phyloP scores from a whole-genome alignment of 1,140 invertebrate genomes.

The Zaprionus ornatus region DNA sequence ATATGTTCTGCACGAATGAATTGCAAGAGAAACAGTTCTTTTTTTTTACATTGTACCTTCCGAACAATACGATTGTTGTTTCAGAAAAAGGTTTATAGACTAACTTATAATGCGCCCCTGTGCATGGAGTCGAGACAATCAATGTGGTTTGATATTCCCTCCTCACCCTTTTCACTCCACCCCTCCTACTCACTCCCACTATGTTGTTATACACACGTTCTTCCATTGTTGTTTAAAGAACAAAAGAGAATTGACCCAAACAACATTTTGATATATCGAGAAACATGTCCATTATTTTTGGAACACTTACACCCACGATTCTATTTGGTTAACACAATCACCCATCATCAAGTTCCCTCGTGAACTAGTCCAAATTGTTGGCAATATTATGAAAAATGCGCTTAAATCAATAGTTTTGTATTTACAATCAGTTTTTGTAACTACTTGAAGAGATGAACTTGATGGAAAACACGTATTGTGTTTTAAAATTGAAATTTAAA shows the following conservation, averaged over 20 bases:
- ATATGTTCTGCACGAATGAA: constrained; percentile 7
- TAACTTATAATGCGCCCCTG: constrained; percentile 29
- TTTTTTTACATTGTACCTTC: constrained; percentile 49
- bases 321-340: not conserved
- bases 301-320: not conserved
- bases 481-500: constrained; percentile 26
- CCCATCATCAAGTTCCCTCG: constrained; percentile 13
- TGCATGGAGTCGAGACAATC: constrained; percentile 72
- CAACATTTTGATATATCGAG: not conserved
- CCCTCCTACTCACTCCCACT: not conserved
- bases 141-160: constrained; percentile 77
- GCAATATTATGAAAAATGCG: constrained; percentile 25
- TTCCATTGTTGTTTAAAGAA: constrained; percentile 50
- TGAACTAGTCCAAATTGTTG: constrained; percentile 19
- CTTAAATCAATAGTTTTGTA: constrained; percentile 14
- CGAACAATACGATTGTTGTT: constrained; percentile 53
- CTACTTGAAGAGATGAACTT: not conserved
- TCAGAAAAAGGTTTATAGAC: constrained; percentile 34
- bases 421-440: constrained; percentile 1
- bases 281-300: not conserved
- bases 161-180: constrained; percentile 17
- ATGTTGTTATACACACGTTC: constrained; percentile 33
- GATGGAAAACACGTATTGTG: not conserved
- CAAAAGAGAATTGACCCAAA: not conserved
- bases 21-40: not conserved